These are phyloP conservation scores for Andrena minutula DNA, from an alignment of 2,888 invertebrate species.

Conservation along the genomic window DNA sequence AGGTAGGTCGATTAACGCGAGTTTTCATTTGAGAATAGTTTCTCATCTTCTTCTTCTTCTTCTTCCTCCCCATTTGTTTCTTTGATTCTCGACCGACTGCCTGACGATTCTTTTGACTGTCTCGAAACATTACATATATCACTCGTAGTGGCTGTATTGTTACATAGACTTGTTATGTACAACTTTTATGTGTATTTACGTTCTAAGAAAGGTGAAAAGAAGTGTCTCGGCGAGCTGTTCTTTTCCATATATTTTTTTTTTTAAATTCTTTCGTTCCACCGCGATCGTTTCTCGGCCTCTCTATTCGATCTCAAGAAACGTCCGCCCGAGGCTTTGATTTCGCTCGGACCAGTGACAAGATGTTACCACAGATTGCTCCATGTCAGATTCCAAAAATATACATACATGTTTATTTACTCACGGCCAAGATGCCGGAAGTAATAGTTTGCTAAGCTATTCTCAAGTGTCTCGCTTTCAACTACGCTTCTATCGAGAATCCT, in stretches of 20 bases:
- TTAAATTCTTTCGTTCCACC: background rate
- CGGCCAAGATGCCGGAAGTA: slow-evolving; percentile 50
- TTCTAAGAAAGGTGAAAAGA: slow-evolving; percentile 64
- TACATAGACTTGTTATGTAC: slow-evolving; percentile 53
- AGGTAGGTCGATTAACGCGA: slow-evolving; percentile 80
- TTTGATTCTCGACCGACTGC: slow-evolving; percentile 47
- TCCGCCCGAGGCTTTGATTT: slow-evolving; percentile 30
- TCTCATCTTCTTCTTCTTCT: slow-evolving; percentile 54
- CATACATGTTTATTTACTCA: slow-evolving; percentile 51
- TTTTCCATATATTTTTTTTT: background rate
- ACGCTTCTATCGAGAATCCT: slow-evolving; percentile 65
- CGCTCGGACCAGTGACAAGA: slow-evolving; percentile 59
- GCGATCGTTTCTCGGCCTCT: background rate
- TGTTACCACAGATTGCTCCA: slow-evolving; percentile 66
- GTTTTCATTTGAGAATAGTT: slow-evolving; percentile 75
- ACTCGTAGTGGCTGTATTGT: slow-evolving; percentile 64
- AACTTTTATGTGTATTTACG: slow-evolving; percentile 54
- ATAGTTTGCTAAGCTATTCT: slow-evolving; percentile 72
- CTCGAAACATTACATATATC: slow-evolving; percentile 46
- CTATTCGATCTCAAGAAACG: background rate
- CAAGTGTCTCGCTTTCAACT: slow-evolving; percentile 69
- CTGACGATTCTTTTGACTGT: slow-evolving; percentile 58
- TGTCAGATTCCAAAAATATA: slow-evolving; percentile 50
- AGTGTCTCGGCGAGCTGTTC: slow-evolving; percentile 29
- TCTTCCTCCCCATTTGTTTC: background rate